phyloP scores from a whole-genome alignment of 2,113 vertebrate genomes.

The Galeopterus variegatus region DNA sequence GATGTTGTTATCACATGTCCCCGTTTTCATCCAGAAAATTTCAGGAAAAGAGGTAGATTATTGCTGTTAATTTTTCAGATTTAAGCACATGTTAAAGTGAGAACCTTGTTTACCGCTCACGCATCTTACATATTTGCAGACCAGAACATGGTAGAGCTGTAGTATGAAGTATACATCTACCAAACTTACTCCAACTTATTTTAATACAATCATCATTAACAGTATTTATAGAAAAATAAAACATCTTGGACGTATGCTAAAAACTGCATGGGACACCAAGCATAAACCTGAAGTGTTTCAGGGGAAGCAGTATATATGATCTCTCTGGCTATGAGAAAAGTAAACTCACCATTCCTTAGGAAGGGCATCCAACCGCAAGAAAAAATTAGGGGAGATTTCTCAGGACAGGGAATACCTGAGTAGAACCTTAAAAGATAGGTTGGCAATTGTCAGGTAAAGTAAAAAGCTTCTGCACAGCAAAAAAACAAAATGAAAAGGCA shows the following conservation, averaged over 20 bases:
- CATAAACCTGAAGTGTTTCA: not conserved
- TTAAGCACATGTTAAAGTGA: not conserved
- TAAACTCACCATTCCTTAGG: not conserved
- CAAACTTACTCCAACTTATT: not conserved
- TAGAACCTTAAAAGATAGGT: not conserved
- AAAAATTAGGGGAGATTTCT: not conserved
- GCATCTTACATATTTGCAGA: not conserved
- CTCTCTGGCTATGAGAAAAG: not conserved
- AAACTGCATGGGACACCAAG: not conserved
- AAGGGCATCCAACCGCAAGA: not conserved
- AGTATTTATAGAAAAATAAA: constrained; percentile 8
- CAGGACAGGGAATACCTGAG: not conserved
- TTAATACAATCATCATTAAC: not conserved
- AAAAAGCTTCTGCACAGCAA: not conserved
- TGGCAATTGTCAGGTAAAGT: not conserved
- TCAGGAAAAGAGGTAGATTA: not conserved
- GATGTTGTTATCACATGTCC: not conserved
- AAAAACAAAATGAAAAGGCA: constrained; percentile 11
- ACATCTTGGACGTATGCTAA: not conserved
- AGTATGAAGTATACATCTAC: not conserved
- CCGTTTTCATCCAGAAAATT: not conserved
- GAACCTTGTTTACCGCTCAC: not conserved
- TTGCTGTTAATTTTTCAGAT: not conserved
- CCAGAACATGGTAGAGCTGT: not conserved
- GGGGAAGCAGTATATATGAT: not conserved